Evolutionary conservation across 2,888 invertebrate species (phyloP), one percentile per base, ranked within the genome.

Genomic region (Hirudinaria manillensis): DNA sequence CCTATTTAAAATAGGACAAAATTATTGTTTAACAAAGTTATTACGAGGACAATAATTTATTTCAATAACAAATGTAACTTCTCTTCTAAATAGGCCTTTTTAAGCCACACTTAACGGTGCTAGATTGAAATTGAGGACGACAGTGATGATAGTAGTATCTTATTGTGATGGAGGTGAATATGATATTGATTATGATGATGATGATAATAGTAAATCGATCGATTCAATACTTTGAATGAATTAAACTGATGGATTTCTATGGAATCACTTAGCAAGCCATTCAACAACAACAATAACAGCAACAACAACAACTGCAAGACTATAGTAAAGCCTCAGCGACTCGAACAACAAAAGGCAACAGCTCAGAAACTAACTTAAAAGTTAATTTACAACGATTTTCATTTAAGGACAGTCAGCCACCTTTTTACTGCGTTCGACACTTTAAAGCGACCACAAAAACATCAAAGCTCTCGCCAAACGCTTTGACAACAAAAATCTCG

Each of bases 181-280:
- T 21, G 68, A 34, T 32, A 16, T 13, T 34, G 68, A 68, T 68
- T 2, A 67, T 34, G 67, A 67, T 67, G 29, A 67, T 32, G 32
- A 67, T 67, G 32, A 29, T 34, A 13, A 34, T 32, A 27, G 32
- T 67, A 67, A 10, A 6, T 10, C 16, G 16, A 16, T 10, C 45
- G 45, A 45, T 6, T 16, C 13, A 45, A 16, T 45, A 6, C 45
- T 10, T 45, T 10, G 45, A 1, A 10, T 45, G 45, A 4, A 45
- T 45, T 45, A 1, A 45, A 3, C 16, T 45, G 45, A 16, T 45
- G 45, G 10, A 45, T 6, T 45, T 45, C 13, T 4, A 45, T 4
- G 10, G 45, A 16, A 45, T 45, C 45, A 6, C 45, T 45, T 7
- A 45, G 13, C 45, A 7, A 7, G 10, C 13, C 45, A 16, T 45